phyloP scores from a whole-genome alignment of 2,797 vertebrate genomes.

The Sebastes diaconus region DNA sequence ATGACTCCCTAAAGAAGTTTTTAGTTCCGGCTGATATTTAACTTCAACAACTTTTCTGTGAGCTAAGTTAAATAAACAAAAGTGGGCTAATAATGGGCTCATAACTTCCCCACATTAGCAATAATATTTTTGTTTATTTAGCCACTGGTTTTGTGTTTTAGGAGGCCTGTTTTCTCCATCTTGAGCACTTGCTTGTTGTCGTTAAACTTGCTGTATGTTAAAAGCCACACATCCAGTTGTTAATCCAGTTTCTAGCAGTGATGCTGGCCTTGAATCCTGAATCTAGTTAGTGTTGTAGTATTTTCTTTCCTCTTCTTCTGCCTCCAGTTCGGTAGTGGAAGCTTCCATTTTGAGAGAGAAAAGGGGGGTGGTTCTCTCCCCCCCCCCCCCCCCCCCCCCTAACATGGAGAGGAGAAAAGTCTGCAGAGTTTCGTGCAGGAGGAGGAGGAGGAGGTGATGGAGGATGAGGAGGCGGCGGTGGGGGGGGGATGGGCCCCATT shows the following conservation, averaged over 20 bases:
- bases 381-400: slow-evolving; percentile 64
- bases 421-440: slow-evolving; percentile 90
- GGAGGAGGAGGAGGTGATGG: slow-evolving; percentile 34
- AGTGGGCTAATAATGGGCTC: too few species aligned
- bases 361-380: slow-evolving; percentile 83
- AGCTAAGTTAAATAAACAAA: too few species aligned
- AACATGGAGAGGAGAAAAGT: slow-evolving; percentile 92
- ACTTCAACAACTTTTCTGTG: background rate
- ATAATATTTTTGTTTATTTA: background rate
- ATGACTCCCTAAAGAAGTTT: background rate
- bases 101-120: too few species aligned
- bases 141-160: background rate
- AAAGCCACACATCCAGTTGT: background rate
- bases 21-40: background rate
- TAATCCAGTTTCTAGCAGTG: background rate
- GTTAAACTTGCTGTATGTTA: background rate
- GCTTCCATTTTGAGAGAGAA: slow-evolving; percentile 96
- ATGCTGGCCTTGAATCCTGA: background rate
- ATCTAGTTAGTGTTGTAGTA: slow-evolving; percentile 52
- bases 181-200: background rate
- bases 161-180: background rate
- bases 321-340: slow-evolving; percentile 91
- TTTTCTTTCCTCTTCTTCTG: slow-evolving; percentile 3
- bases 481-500: slow-evolving; percentile 90
- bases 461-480: slow-evolving; percentile 32